Evolutionary conservation across 1,140 invertebrate species (phyloP).

Genomic region (Drosophila melanica): DNA sequence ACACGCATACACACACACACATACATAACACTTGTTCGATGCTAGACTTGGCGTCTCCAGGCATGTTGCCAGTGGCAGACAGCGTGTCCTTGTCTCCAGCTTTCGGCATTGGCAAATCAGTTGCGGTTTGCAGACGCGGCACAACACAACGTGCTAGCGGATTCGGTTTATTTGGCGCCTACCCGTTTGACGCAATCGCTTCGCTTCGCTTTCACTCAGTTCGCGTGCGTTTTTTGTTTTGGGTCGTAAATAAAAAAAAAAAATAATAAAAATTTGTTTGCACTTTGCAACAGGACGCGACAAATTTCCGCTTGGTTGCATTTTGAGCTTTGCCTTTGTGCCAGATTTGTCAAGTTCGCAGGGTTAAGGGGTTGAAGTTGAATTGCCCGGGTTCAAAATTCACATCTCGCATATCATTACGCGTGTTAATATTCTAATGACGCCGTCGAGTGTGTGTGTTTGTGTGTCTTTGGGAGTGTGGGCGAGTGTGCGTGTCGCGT

Average conservation of each 20-base stretch:
- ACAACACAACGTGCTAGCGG: slow-evolving; percentile 67
- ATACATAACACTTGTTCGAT: slow-evolving; percentile 47
- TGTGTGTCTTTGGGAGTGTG: slow-evolving; percentile 22
- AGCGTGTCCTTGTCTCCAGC: slow-evolving; percentile 54
- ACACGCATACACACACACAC: slow-evolving; percentile 34
- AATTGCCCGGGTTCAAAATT: slow-evolving; percentile 14
- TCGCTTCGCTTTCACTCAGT: slow-evolving; percentile 23
- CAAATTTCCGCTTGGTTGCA: slow-evolving; percentile 56
- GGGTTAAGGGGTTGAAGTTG: slow-evolving; percentile 14
- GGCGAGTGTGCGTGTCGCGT: slow-evolving; percentile 27
- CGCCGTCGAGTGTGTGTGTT: slow-evolving; percentile 18
- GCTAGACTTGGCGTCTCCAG: slow-evolving; percentile 62
- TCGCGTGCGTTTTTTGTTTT: slow-evolving; percentile 27
- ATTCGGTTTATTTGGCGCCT: not conserved
- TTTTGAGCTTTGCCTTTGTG: slow-evolving; percentile 39
- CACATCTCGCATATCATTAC: slow-evolving; percentile 45
- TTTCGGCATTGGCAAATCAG: slow-evolving; percentile 68
- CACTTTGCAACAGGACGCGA: slow-evolving; percentile 44
- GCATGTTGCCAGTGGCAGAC: slow-evolving; percentile 30
- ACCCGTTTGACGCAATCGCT: not conserved
- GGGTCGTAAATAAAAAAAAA: slow-evolving; percentile 8
- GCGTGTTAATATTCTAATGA: slow-evolving; percentile 48
- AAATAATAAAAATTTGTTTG: slow-evolving; percentile 30
- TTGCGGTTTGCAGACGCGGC: slow-evolving; percentile 75
- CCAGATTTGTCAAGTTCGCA: slow-evolving; percentile 46